A percentile compares a stretch with the other conserved stretches of the same genome.
These are phyloP conservation scores for Sphenopsis melanotis DNA, from an alignment of 2,797 vertebrate species.

Conservation along the genomic window DNA sequence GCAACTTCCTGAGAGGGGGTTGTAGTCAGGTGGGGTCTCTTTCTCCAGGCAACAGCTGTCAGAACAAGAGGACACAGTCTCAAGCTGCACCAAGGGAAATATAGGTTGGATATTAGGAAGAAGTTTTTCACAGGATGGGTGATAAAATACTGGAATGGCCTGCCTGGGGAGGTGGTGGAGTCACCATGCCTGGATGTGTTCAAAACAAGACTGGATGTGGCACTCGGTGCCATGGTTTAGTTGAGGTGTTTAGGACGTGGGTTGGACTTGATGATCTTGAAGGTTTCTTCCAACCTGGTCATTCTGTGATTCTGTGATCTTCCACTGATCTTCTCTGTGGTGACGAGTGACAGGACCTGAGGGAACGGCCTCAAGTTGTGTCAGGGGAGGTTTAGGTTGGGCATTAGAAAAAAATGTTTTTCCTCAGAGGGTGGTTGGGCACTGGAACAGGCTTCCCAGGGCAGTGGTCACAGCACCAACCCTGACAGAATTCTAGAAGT, in stretches of 20 bases:
- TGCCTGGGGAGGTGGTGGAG: background rate
- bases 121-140: background rate
- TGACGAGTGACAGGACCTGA: background rate
- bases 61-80: background rate
- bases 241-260: background rate
- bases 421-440: fast-evolving
- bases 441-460: background rate
- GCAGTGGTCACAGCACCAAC: background rate
- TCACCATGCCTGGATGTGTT: background rate
- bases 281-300: background rate
- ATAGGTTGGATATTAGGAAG: background rate
- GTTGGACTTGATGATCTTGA: background rate
- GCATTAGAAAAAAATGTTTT: background rate
- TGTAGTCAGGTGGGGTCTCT: background rate
- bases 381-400: background rate
- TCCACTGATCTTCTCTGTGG: background rate
- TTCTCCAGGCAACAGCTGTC: background rate
- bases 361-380: background rate
- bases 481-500: background rate
- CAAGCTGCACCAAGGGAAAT: background rate
- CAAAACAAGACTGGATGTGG: background rate
- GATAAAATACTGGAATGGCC: background rate
- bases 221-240: background rate
- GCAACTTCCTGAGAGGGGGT: background rate
- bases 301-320: background rate